phyloP scores from a whole-genome alignment of 2,113 vertebrate genomes.

The Gobiocypris rarus region DNA sequence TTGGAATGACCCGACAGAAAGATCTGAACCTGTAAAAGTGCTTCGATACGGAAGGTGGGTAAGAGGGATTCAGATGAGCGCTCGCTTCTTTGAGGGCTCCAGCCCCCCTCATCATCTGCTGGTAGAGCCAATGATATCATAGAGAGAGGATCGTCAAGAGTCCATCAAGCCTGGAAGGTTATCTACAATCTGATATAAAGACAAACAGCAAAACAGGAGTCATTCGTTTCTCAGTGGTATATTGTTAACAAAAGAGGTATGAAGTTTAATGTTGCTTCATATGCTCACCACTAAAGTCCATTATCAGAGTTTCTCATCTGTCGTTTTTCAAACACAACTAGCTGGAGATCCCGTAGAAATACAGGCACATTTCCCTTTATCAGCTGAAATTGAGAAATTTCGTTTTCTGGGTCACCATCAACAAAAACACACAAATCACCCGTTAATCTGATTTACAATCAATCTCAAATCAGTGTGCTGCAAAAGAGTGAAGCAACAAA shows the following conservation, averaged over 20 bases:
- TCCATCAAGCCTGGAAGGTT: background rate
- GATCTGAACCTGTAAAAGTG: slow-evolving; percentile 49
- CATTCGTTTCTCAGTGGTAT: background rate
- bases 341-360: too few relatives aligned
- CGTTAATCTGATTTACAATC: slow-evolving; percentile 69
- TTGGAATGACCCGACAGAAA: slow-evolving; percentile 60
- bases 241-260: background rate
- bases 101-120: slow-evolving; percentile 10
- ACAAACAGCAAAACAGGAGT: slow-evolving; percentile 4
- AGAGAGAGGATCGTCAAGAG: background rate
- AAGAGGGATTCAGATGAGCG: background rate
- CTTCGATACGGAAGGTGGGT: slow-evolving; percentile 57
- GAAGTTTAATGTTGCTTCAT: background rate
- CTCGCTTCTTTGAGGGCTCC: background rate
- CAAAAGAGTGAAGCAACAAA: slow-evolving; percentile 63
- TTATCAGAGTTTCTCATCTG: background rate
- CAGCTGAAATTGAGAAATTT: background rate
- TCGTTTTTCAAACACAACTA: background rate
- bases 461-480: slow-evolving; percentile 71
- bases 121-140: background rate
- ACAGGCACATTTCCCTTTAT: background rate
- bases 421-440: slow-evolving; percentile 47
- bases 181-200: slow-evolving; percentile 2
- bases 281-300: background rate
- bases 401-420: slow-evolving; percentile 7